Evolutionary conservation across 2,113 vertebrate genomes (phyloP).

Genomic region (Podarcis cretensis): DNA sequence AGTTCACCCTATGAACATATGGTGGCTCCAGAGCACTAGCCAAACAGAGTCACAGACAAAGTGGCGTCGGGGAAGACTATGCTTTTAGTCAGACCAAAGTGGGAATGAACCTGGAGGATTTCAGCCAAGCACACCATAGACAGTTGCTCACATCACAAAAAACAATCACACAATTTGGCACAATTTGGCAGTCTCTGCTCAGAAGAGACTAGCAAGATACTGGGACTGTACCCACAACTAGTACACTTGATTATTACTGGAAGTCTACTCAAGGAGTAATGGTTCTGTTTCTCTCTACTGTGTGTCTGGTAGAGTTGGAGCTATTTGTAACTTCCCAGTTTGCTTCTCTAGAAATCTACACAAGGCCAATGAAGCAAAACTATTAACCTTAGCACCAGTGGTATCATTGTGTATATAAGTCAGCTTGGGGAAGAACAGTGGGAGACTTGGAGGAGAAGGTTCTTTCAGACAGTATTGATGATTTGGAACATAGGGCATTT

Average conservation of each 20-base stretch:
- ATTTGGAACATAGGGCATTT: not conserved
- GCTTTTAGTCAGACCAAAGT: slow-evolving; percentile 4
- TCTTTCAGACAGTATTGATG: not conserved
- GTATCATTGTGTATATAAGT: not conserved
- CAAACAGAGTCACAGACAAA: slow-evolving; percentile 1
- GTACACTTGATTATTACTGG: slow-evolving; percentile 2
- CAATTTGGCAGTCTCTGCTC: slow-evolving; percentile 9
- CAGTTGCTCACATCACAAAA: slow-evolving; percentile 19
- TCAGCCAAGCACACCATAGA: slow-evolving; percentile 15
- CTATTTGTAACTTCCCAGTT: slow-evolving; percentile 1
- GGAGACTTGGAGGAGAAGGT: not conserved
- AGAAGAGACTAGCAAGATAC: slow-evolving; percentile 39
- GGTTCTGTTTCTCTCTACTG: not conserved
- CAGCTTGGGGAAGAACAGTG: not conserved
- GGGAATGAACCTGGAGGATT: not conserved
- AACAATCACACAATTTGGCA: slow-evolving; percentile 36
- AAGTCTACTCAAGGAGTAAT: slow-evolving; percentile 4
- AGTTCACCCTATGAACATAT: not conserved
- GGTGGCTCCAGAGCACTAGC: not conserved
- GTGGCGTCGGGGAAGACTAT: not conserved
- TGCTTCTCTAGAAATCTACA: not conserved
- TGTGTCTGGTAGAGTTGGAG: not conserved
- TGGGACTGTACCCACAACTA: not conserved
- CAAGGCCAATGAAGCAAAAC: slow-evolving; percentile 17
- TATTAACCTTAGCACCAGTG: slow-evolving; percentile 4